These are phyloP conservation scores for Trachurus trachurus DNA, from an alignment of 2,797 vertebrate species.

Conservation along the genomic window DNA sequence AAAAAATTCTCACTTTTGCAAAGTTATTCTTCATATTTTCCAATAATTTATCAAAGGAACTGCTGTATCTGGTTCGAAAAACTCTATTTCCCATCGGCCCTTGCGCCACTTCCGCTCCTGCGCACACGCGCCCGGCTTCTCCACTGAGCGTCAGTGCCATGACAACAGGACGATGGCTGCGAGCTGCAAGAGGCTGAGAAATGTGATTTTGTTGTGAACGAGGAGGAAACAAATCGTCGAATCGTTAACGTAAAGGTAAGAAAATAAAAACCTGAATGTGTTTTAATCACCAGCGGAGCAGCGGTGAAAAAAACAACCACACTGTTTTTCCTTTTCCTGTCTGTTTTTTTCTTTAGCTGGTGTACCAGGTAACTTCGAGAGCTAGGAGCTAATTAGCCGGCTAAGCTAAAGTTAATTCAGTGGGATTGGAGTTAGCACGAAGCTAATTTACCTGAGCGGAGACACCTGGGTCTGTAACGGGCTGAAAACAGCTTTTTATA, in stretches of 20 bases:
- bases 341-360: not conserved
- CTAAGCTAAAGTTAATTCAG: slow-evolving; percentile 75
- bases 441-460: slow-evolving; percentile 7
- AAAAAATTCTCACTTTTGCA: too few relatives aligned
- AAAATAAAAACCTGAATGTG: not conserved
- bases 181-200: slow-evolving; percentile 54
- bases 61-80: not conserved
- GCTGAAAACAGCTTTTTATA: not conserved
- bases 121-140: slow-evolving; percentile 50
- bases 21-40: too few relatives aligned
- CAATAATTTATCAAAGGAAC: too few relatives aligned
- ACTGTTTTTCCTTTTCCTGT: not conserved
- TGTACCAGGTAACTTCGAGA: slow-evolving; percentile 39
- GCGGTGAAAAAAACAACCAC: not conserved
- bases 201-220: slow-evolving; percentile 68
- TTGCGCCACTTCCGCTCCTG: slow-evolving; percentile 58
- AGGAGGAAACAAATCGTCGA: slow-evolving; percentile 12
- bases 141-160: slow-evolving; percentile 83
- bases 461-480: too few relatives aligned
- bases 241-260: slow-evolving; percentile 53
- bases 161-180: slow-evolving; percentile 85
- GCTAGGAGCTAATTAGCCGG: slow-evolving; percentile 65
- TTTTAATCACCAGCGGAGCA: not conserved
- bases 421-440: slow-evolving; percentile 31
- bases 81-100: slow-evolving; percentile 64